Conservation (phyloP, 2,113 vertebrate genomes). For the Eolophus roseicapilla region DNA sequence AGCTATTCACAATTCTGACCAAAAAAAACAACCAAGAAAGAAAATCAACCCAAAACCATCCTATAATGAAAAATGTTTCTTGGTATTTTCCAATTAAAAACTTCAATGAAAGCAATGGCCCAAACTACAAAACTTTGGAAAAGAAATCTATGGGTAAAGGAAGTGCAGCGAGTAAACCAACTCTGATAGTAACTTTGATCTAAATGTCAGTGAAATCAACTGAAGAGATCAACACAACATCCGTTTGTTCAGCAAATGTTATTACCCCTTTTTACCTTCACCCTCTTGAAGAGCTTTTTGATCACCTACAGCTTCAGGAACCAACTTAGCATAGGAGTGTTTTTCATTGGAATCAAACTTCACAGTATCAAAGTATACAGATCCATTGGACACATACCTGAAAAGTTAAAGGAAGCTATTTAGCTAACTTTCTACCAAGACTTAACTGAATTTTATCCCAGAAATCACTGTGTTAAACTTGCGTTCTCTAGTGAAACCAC, state of each 20-base stretch:
- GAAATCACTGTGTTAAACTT: not conserved
- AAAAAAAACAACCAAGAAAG: not conserved
- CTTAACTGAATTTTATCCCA: not conserved
- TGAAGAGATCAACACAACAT: not conserved
- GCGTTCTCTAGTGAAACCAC: not conserved
- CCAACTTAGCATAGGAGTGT: constrained; percentile 95
- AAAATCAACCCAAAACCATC: not conserved
- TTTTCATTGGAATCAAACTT: constrained; percentile 84
- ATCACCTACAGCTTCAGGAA: constrained; percentile 95
- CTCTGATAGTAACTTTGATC: not conserved
- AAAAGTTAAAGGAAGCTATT: not conserved
- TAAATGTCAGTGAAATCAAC: not conserved
- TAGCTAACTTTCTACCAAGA: not conserved
- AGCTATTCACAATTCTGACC: not conserved
- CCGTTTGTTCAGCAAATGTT: not conserved
- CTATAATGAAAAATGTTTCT: not conserved
- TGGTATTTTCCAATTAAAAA: not conserved
- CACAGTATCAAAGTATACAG: constrained; percentile 91
- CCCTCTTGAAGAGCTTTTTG: constrained; percentile 95
- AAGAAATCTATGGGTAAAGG: not conserved
- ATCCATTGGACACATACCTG: constrained; percentile 93
- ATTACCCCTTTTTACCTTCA: constrained; percentile 81
- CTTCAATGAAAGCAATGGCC: not conserved
- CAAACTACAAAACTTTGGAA: not conserved
- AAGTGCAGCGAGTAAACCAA: not conserved